Base-by-base conservation (phyloP, 2,797 vertebrate genomes). In the Melanotaenia pygmaea region DNA sequence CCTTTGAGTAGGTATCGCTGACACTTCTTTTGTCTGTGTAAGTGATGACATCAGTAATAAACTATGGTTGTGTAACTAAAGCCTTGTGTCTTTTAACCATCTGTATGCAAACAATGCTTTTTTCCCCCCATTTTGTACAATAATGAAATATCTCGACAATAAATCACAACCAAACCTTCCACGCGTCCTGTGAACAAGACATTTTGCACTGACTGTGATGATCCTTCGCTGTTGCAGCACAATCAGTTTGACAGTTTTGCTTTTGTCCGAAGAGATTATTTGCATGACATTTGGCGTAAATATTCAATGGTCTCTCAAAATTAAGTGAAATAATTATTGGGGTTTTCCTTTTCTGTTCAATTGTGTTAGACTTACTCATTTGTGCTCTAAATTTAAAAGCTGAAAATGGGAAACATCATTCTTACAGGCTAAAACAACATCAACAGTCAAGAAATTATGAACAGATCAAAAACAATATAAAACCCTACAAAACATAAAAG, bases 1-100 rank as follows among this genome's bases (percentile, higher is more conserved):
- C 72, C 70, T 85, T 72, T 66, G 54, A 71, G 64, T 77, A 81
- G 79, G 81, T 83, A 81, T 86, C 54, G 81, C 84, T 87, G 76
- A 91, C 85, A 89, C 86, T 83, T 89, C 64, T 67, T 80, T 75
- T 80, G 79, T 93, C 81, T 91, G 87, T 92, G 84, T 86, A 93
- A 91, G 82, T 91, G 88, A 91, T 83, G 79, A 88, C 81, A 88
- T 85, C 84, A 84, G 84, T 91, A 94, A 94, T 93, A 94, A 94
- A 93, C 67, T 84, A 91, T 88, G 88, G 86, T 91, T 91, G 93
- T 92, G 90, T 92, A 90, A 85, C 81, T 74, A 75, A 84, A 81
- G 30, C 11, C 18, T 61, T 74, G 70, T 75, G 67, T 84, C 40
- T 76, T 81, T 76, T 32, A 72, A 79, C 35, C 22, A 47, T 85